Evolutionary conservation across 1,140 invertebrate species (phyloP).

Genomic region (Oryzaephilus surinamensis): DNA sequence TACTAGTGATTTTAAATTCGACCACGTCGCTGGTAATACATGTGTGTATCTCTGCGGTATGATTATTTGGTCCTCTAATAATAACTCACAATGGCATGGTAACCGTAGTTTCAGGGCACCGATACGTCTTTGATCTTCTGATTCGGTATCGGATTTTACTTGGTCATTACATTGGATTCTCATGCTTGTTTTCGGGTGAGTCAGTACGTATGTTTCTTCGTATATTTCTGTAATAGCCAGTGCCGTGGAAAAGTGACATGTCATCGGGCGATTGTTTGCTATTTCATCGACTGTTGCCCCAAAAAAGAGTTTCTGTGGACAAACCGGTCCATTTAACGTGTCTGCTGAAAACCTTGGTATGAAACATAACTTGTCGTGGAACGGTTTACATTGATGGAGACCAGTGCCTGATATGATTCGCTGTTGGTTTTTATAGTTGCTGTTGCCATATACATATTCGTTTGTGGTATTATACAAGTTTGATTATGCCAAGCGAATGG

Average conservation of each 20-base stretch:
- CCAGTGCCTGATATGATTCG: too few relatives aligned
- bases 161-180: background rate
- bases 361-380: too few relatives aligned
- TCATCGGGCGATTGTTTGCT: background rate
- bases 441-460: too few relatives aligned
- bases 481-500: constrained; percentile 11
- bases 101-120: background rate
- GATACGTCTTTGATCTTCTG: background rate
- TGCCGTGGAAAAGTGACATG: background rate
- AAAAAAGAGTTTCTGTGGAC: too few relatives aligned
- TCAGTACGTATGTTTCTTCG: background rate
- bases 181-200: background rate
- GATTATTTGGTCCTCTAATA: background rate
- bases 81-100: background rate
- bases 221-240: background rate
- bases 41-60: background rate
- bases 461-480: too few relatives aligned
- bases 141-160: background rate
- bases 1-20: background rate
- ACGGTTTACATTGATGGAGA: too few relatives aligned
- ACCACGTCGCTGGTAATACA: constrained; percentile 1
- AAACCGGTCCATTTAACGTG: too few relatives aligned
- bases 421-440: too few relatives aligned
- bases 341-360: too few relatives aligned
- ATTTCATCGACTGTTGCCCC: too few relatives aligned